Evolutionary conservation across 1,140 invertebrate species (phyloP).

Genomic region (Cydia splendana): DNA sequence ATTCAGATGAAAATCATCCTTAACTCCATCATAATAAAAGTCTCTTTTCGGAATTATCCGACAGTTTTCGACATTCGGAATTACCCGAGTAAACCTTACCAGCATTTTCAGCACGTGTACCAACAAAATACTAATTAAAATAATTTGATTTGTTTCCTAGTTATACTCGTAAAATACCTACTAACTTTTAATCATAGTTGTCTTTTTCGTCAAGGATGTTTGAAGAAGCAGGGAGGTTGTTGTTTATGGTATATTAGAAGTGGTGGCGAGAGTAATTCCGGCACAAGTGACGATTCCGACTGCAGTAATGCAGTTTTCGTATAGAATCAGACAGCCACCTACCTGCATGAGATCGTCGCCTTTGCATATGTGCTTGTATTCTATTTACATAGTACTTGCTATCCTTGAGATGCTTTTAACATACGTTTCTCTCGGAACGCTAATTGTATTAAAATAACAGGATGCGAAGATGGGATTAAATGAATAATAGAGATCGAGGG

Average conservation of each 20-base stretch:
- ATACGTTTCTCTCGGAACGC: conserved; percentile 14
- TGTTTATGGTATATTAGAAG: background rate
- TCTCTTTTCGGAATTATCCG: too few species aligned
- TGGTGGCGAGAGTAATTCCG: background rate
- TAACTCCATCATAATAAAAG: too few species aligned
- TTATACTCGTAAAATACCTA: too few species aligned
- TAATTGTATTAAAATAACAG: conserved; percentile 24
- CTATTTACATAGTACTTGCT: conserved; percentile 33
- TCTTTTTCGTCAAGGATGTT: background rate
- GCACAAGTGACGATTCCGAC: background rate
- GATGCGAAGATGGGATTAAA: conserved; percentile 12
- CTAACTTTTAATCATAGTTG: background rate
- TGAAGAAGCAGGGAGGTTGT: too few species aligned
- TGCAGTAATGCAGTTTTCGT: conserved; percentile 6
- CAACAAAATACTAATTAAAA: too few species aligned
- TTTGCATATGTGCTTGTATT: conserved; percentile 22
- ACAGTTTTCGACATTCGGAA: too few species aligned
- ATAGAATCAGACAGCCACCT: conserved; percentile 16
- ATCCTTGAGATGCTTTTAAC: conserved; percentile 33
- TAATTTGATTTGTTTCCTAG: too few species aligned
- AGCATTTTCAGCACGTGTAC: too few species aligned
- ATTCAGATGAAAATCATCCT: too few species aligned
- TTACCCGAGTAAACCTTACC: too few species aligned
- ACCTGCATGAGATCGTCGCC: conserved; percentile 28
- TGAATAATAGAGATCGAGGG: background rate